Evolutionary conservation across 1,140 invertebrate genomes (phyloP), one percentile per base, ranked within the genome.

Genomic region (Eurosta solidaginis): DNA sequence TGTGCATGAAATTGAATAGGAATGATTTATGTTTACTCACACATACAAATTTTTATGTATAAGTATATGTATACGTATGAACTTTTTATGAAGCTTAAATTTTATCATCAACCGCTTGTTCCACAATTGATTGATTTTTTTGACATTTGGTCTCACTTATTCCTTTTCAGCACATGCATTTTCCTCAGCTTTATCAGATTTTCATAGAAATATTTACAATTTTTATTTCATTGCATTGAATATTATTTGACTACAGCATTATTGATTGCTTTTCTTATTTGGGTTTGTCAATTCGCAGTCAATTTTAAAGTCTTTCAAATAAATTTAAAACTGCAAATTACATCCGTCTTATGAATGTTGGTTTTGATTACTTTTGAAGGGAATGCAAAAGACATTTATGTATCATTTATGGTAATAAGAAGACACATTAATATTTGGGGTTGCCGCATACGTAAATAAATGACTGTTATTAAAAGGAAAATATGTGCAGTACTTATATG

Each of bases 111-210:
- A 68, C 59, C 33, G 7, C 33, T 33, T 68, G 59, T 9, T 33
- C 59, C 17, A 40, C 59, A 68, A 40, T 68, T 68, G 59, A 68
- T 68, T 68, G 59, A 68, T 68, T 68, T 68, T 22, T 33, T 68
- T 68, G 59, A 68, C 59, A 68, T 68, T 68, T 47, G 45, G 33
- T 6, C 59, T 20, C 36, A 10, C 5, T 68, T 68, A 29, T 36
- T 6, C 4, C 3, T 40, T 68, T 42, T 68, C 59, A 1, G 33
- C 9, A 7, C 22, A 6, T 27, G 25, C 3, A 2, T 52, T 52
- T 25, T 36, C 0, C 6, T 68, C 12, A 33, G 27, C 29, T 10
- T 68, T 68, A 17, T 68, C 17, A 42, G 59, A 6, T 42, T 29
- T 68, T 33, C n/a, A 22, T 14, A 40, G 25, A 6, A 40, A 42